Evolutionary conservation across 2,113 vertebrate species (phyloP).

Genomic region (Ranitomeya imitator): DNA sequence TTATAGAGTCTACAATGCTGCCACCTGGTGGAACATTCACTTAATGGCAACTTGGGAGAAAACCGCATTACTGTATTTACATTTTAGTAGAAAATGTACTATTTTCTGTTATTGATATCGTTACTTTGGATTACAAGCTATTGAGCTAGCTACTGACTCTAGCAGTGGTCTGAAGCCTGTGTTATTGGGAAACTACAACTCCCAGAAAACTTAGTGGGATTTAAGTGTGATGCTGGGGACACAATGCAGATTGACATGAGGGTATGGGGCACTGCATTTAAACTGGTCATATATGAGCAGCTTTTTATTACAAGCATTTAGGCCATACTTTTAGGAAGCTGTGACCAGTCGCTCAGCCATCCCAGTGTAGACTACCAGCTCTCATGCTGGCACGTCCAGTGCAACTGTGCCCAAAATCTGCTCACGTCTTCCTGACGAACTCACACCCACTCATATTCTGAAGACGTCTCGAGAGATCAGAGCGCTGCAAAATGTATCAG

Average conservation of each 20-base stretch:
- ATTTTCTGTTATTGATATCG: too few species aligned
- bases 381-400: neutral
- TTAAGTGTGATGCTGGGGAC: too few species aligned
- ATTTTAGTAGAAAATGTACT: neutral
- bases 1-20: neutral
- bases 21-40: slow-evolving; percentile 7
- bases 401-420: neutral
- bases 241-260: neutral
- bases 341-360: neutral
- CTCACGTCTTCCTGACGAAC: neutral
- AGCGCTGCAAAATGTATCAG: neutral
- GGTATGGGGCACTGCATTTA: neutral
- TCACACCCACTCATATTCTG: neutral
- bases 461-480: neutral
- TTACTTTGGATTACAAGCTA: too few species aligned
- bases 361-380: neutral
- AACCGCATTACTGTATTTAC: neutral
- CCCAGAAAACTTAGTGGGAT: neutral
- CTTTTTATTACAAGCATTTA: neutral
- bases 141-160: too few species aligned
- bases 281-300: neutral
- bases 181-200: neutral
- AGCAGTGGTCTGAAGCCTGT: neutral
- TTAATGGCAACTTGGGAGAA: neutral
- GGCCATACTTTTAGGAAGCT: neutral